Base-by-base conservation (phyloP, 2,888 invertebrate genomes). In the Athalia rosae region DNA sequence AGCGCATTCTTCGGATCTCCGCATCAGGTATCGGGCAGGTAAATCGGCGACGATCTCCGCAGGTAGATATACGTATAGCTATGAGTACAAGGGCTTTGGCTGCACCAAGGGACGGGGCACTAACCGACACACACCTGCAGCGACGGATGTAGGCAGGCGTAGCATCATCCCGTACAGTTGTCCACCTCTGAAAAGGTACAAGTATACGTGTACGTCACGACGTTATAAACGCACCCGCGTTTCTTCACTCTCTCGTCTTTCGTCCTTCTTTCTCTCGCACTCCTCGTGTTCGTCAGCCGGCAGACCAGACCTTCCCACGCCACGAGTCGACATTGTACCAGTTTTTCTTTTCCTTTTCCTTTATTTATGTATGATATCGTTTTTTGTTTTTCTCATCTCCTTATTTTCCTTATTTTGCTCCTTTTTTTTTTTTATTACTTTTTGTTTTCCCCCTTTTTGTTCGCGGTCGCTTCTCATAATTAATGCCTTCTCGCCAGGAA, bases 401-500 rank as follows among this genome's bases (percentile, higher is more conserved):
- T 71, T 45, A 43, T 43, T 8, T 53, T n/a, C 11, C 13, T 61
- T 13, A 4, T 0, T 15, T 15, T 11, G n/a, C 53, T 3, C 5
- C 7, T 9, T 53, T 4, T 9, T 11, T n/a, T n/a, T 13, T 61
- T 61, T 11, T 4, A 1, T 3, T 8, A 8, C 4, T 7, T 61
- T 7, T 15, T 13, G 4, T 28, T 13, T 13, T 13, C 28, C 11
- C 13, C 13, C 11, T 15, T 13, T 8, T 15, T 61, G 64, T 4
- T 45, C 8, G 28, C 28, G 28, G 28, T 28, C 28, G 28, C 28
- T 28, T 28, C 28, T 28, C 11, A 48, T 74, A 74, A 74, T 74
- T 74, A 74, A 74, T 74, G 74, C 62, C 48, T 71, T 71, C 58
- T 58, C n/a, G 61, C 48, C 41, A 61, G 74, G 74, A 62, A 74